Base-by-base conservation (phyloP, 2,888 invertebrate species). In the Cataglyphis altisquamis region DNA sequence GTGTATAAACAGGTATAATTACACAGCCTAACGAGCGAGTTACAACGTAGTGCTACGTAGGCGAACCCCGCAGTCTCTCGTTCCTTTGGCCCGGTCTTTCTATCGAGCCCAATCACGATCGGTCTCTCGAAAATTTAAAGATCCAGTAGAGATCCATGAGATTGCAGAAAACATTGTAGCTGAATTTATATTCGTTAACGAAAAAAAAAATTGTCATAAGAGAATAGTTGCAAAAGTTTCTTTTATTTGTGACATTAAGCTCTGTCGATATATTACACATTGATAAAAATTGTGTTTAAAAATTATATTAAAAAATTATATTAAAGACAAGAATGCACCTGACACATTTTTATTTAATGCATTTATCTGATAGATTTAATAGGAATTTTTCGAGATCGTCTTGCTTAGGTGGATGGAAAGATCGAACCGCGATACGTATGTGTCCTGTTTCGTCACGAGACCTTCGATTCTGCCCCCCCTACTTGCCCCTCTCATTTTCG, bases 31-130 rank as follows among this genome's bases (percentile, higher is more conserved):
- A 84, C 45, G 72, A 83, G 48, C 73, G 73, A 83, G 75, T 66
- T 84, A 85, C 63, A 86, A 84, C 52, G 91, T 94, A 94, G 93
- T 92, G 91, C 92, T 94, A 92, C 89, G 91, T 93, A 93, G 92
- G 92, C 91, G 88, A 89, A 87, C 91, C 90, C 88, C 86, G 92
- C 92, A 93, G 90, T 90, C 90, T 90, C 88, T 82, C 86, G 85
- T 89, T 88, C 80, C 62, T 70, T 45, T 29, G 72, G 60, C 45
- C 25, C 78, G 78, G 12, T 80, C 72, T 80, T 81, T 82, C 84
- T 81, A 78, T 78, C 64, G 62, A 70, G 68, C 45, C 78, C 83
- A 80, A 73, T 72, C 85, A 86, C 83, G 29, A 3, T 18, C 21
- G 45, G 29, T 67, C 67, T 64, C 18, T 5, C 8, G 18, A 36